phyloP scores from a whole-genome alignment of 2,113 vertebrate species.

The Naja naja region DNA sequence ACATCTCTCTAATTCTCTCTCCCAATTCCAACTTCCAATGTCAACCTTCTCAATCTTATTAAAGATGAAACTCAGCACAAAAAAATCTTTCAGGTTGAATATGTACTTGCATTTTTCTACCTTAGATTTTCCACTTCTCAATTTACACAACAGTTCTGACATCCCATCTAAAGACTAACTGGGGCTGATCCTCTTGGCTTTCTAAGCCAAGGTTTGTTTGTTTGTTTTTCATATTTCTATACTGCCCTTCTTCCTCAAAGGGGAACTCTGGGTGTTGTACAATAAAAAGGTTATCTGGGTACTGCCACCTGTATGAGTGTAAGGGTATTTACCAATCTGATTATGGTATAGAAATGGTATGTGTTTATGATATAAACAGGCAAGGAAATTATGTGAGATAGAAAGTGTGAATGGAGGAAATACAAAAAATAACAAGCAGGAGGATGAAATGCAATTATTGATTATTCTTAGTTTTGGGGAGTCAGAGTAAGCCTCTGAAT shows the following conservation, averaged over 20 bases:
- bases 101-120: background rate
- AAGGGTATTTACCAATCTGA: background rate
- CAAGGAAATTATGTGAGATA: background rate
- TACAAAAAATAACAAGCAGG: background rate
- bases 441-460: background rate
- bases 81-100: background rate
- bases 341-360: background rate
- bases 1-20: background rate
- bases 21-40: background rate
- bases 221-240: too few relatives aligned
- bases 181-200: background rate
- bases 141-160: background rate
- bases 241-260: too few relatives aligned
- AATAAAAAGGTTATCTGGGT: too few relatives aligned
- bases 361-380: background rate
- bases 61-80: background rate
- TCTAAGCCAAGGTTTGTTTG: too few relatives aligned
- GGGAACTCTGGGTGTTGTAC: too few relatives aligned
- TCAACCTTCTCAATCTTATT: background rate
- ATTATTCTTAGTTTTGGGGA: background rate
- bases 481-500: background rate
- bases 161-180: background rate
- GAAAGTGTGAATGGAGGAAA: background rate
- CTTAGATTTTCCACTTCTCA: background rate
- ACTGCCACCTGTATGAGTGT: background rate